A percentile compares a stretch with the other conserved stretches of the same genome.
Conservation (phyloP, 2,797 vertebrate genomes). For the Enteromius radiatus region DNA sequence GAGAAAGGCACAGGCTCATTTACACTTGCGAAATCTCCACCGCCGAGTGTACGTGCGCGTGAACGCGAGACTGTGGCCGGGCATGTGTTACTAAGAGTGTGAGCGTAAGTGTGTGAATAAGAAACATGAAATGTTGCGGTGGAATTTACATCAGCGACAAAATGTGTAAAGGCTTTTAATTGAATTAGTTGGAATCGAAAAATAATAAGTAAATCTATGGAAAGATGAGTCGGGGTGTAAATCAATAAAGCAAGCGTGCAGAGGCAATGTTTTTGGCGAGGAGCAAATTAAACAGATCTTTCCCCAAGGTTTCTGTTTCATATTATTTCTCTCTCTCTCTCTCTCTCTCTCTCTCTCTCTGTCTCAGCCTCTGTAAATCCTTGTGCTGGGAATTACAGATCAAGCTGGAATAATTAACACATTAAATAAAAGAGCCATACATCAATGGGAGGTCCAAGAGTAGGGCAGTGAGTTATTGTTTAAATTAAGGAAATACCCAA, state of each 20-base stretch:
- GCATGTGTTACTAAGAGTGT: slow-evolving; percentile 45
- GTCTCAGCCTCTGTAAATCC: slow-evolving; percentile 61
- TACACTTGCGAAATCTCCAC: slow-evolving; percentile 53
- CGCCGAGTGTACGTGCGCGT: slow-evolving; percentile 27
- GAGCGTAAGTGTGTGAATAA: slow-evolving; percentile 47
- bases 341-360: slow-evolving; percentile 34
- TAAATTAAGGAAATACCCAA: slow-evolving; percentile 66
- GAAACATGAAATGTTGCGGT: slow-evolving; percentile 37
- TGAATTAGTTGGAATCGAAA: slow-evolving; percentile 44
- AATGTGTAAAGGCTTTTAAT: slow-evolving; percentile 39
- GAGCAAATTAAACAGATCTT: slow-evolving; percentile 40
- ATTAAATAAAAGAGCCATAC: slow-evolving; percentile 65
- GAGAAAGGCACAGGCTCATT: slow-evolving; percentile 59
- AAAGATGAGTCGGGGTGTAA: slow-evolving; percentile 47
- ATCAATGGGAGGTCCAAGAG: slow-evolving; percentile 60
- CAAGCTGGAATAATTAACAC: slow-evolving; percentile 65
- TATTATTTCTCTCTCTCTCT: slow-evolving; percentile 50
- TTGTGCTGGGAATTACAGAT: slow-evolving; percentile 62
- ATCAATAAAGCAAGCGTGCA: slow-evolving; percentile 45
- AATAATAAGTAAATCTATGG: slow-evolving; percentile 33
- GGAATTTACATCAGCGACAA: slow-evolving; percentile 45
- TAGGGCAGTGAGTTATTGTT: slow-evolving; percentile 66
- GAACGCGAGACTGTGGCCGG: slow-evolving; percentile 35
- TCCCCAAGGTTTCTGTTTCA: slow-evolving; percentile 44
- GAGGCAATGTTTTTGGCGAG: slow-evolving; percentile 30